A percentile compares a stretch with the other conserved stretches of the same genome.
Evolutionary conservation across 2,797 vertebrate genomes (phyloP).

Genomic region (Cichlasoma orientale): DNA sequence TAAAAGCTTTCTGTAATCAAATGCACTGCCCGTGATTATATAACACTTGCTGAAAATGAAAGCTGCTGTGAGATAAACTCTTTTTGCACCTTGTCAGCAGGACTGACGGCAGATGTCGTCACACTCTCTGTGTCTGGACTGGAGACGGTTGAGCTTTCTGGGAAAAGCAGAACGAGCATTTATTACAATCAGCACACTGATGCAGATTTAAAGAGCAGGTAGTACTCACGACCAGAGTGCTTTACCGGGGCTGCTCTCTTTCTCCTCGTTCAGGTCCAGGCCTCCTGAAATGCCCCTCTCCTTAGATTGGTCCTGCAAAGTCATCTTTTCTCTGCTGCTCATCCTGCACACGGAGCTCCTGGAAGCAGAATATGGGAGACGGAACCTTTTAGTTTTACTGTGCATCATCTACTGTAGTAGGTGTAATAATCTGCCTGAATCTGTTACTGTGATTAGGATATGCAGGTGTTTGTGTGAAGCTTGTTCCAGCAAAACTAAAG

Average conservation of each 20-base stretch:
- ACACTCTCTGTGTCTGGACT: constrained; percentile 76
- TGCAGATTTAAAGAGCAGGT: not conserved
- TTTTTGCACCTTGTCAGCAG: constrained; percentile 69
- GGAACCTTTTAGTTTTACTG: not conserved
- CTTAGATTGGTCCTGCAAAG: constrained; percentile 90
- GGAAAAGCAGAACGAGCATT: constrained; percentile 13
- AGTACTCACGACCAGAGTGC: accelerated
- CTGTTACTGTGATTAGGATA: too few species aligned
- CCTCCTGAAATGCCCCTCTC: constrained; percentile 85
- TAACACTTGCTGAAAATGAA: not conserved
- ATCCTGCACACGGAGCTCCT: constrained; percentile 91
- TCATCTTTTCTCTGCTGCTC: constrained; percentile 94
- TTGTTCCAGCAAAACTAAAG: not conserved
- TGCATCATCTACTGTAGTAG: too few species aligned
- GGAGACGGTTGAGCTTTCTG: constrained; percentile 76
- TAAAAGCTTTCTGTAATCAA: not conserved
- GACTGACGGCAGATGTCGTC: constrained; percentile 61
- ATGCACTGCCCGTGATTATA: not conserved
- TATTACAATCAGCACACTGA: accelerated
- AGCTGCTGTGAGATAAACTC: too few species aligned
- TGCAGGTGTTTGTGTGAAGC: too few species aligned
- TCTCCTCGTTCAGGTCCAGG: constrained; percentile 81
- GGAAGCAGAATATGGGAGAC: not conserved
- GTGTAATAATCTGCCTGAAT: too few species aligned
- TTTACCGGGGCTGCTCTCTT: constrained; percentile 80